Base-by-base conservation (phyloP, 2,888 invertebrate species). In the Microplitis manilae region DNA sequence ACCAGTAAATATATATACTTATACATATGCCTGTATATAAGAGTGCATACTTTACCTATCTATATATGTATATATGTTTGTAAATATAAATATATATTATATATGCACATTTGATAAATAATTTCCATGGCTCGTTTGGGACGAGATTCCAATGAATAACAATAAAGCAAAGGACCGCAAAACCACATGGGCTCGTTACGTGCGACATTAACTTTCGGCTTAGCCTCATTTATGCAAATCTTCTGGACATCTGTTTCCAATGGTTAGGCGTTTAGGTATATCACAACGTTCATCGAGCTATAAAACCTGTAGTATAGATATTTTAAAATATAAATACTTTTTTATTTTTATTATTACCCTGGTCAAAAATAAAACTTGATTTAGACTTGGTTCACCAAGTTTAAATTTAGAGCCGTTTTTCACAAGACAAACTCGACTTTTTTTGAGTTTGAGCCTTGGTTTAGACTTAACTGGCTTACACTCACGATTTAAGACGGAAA, bases 211-310 rank as follows among this genome's bases (percentile, higher is more conserved):
- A 85, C 84, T 86, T 84, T 83, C 82, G 79, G 84, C 83, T 86
- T 83, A 72, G 84, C 81, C 84, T 83, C 84, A 79, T 85, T 87
- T 87, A 87, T 87, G 87, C 84, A 86, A 87, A 88, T 88, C 83
- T 81, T 71, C 73, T 73, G 75, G 81, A 83, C 87, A 87, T 87
- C 87, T 87, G 87, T 86, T 86, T 83, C 81, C 80, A 70, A 78
- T 75, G 77, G 75, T 65, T 60, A 38, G 50, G 64, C 64, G 59
- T 50, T 72, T 30, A 65, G 38, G 65, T 65, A 65, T 65, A 20
- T 30, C 38, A 65, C 75, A 20, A 17, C 68, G 62, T 60, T 61
- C 78, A 64, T 65, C 79, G 79, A 76, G 75, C 76, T 79, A 81
- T 81, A 78, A 73, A 73, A 76, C 75, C 60, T 50, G 50, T 50